Conservation (phyloP, 2,113 vertebrate species). For the Porphyrio hochstetteri region DNA sequence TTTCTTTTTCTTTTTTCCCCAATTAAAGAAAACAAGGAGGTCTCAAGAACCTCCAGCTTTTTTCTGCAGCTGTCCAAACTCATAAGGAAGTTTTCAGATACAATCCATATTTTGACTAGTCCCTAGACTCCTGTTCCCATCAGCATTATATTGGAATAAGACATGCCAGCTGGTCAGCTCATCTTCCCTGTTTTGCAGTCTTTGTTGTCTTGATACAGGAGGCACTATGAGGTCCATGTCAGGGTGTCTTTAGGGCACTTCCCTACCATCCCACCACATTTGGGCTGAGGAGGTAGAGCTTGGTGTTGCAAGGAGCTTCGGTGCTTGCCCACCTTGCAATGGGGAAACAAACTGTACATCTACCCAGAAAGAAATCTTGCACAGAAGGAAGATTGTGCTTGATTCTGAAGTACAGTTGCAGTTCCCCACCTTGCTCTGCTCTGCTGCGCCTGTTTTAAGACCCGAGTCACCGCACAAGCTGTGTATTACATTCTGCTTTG, state of each 20-base stretch:
- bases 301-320: not conserved
- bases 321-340: not conserved
- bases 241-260: not conserved
- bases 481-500: not conserved
- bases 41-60: not conserved
- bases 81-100: not conserved
- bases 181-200: not conserved
- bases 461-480: not conserved
- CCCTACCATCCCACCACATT: not conserved
- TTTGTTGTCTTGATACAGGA: not conserved
- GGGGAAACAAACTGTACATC: not conserved
- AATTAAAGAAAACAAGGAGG: not conserved
- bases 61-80: not conserved
- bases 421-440: not conserved
- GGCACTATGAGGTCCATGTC: not conserved
- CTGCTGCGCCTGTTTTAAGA: not conserved
- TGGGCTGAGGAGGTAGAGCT: not conserved
- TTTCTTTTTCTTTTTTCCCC: not conserved
- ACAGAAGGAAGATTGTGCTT: not conserved
- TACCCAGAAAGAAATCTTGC: not conserved
- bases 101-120: not conserved
- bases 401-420: not conserved
- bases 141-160: not conserved
- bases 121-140: not conserved
- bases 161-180: not conserved